phyloP scores from a whole-genome alignment of 2,888 invertebrate genomes.

The Eurois occulta region DNA sequence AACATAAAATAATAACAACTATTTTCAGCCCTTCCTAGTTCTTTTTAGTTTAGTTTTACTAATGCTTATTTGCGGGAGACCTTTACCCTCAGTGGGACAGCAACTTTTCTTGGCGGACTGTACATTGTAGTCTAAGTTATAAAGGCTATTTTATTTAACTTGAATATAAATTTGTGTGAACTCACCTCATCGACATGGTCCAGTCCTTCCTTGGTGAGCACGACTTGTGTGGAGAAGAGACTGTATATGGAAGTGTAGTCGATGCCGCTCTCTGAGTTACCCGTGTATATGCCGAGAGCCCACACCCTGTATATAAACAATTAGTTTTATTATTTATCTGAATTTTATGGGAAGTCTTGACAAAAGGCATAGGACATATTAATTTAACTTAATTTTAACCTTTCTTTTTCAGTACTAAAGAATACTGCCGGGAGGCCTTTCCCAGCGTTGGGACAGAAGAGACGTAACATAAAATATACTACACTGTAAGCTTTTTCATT shows the following conservation, averaged over 20 bases:
- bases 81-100: not conserved
- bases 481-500: not conserved
- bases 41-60: no score
- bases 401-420: not conserved
- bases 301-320: conserved; percentile 90
- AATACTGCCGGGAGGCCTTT: not conserved
- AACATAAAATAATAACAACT: not conserved
- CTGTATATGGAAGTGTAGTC: conserved; percentile 95
- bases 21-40: not conserved
- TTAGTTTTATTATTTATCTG: not conserved
- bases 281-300: conserved; percentile 93
- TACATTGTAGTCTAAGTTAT: no score
- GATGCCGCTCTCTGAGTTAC: conserved; percentile 93
- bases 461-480: not conserved
- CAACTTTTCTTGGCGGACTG: not conserved
- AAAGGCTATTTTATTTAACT: not conserved
- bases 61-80: no score
- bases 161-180: not conserved
- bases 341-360: not conserved
- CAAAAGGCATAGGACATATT: not conserved
- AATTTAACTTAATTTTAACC: not conserved
- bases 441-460: not conserved
- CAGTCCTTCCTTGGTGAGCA: conserved; percentile 94
- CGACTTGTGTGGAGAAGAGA: conserved; percentile 93
- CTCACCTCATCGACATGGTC: conserved; percentile 91